Conservation (phyloP, 2,888 invertebrate genomes). For the Meghimatium bilineatum region DNA sequence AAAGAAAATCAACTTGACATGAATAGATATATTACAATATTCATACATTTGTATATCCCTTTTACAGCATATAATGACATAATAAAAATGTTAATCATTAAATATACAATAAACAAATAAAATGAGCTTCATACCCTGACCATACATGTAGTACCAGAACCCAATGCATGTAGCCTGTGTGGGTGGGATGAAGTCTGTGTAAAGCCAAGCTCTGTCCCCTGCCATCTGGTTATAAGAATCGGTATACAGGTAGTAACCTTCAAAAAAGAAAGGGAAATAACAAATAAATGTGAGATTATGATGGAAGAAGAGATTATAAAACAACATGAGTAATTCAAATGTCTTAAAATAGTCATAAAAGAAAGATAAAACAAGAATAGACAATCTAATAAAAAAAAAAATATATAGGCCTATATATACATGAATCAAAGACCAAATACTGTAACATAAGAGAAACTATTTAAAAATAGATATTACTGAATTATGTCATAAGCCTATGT, state of each 20-base stretch:
- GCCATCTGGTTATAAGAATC: conserved; percentile 58
- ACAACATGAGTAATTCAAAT: too few relatives aligned
- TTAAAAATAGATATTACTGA: too few relatives aligned
- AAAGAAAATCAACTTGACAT: background rate
- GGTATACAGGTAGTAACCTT: conserved; percentile 71
- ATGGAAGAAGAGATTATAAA: background rate
- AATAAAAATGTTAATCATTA: background rate
- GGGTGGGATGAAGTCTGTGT: conserved; percentile 64
- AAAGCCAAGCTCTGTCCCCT: conserved; percentile 67
- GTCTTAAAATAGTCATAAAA: too few relatives aligned
- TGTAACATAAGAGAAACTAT: too few relatives aligned
- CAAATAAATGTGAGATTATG: background rate
- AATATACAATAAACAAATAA: background rate
- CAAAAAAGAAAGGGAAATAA: conserved; percentile 8
- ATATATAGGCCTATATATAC: too few relatives aligned
- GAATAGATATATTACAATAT: background rate
- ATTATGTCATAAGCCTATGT: too few relatives aligned
- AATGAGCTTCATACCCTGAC: conserved; percentile 53
- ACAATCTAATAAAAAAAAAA: too few relatives aligned
- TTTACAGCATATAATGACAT: background rate
- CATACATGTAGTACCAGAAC: conserved; percentile 75
- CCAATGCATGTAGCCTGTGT: conserved; percentile 64
- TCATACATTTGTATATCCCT: background rate
- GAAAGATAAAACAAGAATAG: too few relatives aligned
- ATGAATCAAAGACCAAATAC: too few relatives aligned